Percentiles rank a stretch among this genome's conserved stretches.
Conservation (phyloP, 1,140 invertebrate species). For the Bombus balteatus region DNA sequence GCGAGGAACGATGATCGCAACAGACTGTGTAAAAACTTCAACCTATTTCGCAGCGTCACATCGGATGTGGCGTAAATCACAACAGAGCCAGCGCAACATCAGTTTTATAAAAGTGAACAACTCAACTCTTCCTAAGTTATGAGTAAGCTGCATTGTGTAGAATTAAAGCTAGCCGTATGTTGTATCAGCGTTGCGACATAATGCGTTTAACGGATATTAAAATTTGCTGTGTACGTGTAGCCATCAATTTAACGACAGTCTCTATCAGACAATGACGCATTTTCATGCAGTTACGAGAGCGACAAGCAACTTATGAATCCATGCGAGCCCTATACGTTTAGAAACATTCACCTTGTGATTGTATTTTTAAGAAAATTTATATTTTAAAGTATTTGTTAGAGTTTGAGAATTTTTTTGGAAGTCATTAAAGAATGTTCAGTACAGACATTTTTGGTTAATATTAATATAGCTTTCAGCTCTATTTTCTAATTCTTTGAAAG, state of each 20-base stretch:
- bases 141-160: conserved; percentile 50
- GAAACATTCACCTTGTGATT: no score
- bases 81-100: conserved; percentile 6
- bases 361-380: no score
- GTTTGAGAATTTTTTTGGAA: not conserved
- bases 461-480: not conserved
- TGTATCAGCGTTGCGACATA: conserved; percentile 40
- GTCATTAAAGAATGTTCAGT: not conserved
- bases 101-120: conserved; percentile 44
- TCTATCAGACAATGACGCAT: not conserved
- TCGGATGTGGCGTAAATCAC: conserved; percentile 50
- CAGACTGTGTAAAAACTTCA: not conserved
- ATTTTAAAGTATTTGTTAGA: no score
- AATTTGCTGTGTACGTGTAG: not conserved
- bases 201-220: conserved; percentile 36
- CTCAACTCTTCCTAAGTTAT: conserved; percentile 53
- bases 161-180: conserved; percentile 46
- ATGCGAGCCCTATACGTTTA: no score
- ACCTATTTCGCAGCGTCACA: not conserved
- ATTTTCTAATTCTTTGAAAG: not conserved
- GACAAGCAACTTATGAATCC: no score
- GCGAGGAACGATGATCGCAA: not conserved
- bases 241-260: not conserved
- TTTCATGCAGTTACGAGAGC: not conserved
- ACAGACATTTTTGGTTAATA: not conserved